Evolutionary conservation across 2,888 invertebrate species (phyloP).

Genomic region (Dryobotodes eremita): DNA sequence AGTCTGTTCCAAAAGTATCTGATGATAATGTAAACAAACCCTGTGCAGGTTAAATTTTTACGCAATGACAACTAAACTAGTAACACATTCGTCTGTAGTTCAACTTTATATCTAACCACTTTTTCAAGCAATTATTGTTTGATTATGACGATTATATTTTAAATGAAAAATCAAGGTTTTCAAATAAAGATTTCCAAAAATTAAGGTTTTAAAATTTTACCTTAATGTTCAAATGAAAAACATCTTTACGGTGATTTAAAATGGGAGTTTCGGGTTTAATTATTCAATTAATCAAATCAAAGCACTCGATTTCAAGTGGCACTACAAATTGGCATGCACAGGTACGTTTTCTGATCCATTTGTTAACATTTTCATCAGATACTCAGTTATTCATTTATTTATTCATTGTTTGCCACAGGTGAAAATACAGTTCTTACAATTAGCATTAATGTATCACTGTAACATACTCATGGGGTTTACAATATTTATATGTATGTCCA

Average conservation of each 20-base stretch:
- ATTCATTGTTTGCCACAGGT: no score
- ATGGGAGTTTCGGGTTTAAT: neutral
- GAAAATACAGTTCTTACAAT: no score
- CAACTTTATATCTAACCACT: no score
- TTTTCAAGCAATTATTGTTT: no score
- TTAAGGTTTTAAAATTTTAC: neutral
- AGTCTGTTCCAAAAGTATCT: neutral
- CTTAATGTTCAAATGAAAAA: neutral
- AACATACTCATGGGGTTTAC: no score
- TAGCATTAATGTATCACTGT: no score
- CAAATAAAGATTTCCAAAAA: no score
- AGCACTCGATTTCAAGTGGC: neutral
- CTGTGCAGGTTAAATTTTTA: no score
- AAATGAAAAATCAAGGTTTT: neutral
- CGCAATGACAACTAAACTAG: no score
- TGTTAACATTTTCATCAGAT: neutral
- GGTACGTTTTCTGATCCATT: neutral
- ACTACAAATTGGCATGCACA: neutral
- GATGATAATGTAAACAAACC: neutral
- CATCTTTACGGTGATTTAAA: neutral
- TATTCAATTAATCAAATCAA: neutral
- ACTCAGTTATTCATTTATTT: no score
- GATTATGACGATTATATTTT: no score
- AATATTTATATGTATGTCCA: no score
- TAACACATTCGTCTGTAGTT: neutral